Conservation (phyloP, 1,140 invertebrate genomes). For the Agrypnia vestita region DNA sequence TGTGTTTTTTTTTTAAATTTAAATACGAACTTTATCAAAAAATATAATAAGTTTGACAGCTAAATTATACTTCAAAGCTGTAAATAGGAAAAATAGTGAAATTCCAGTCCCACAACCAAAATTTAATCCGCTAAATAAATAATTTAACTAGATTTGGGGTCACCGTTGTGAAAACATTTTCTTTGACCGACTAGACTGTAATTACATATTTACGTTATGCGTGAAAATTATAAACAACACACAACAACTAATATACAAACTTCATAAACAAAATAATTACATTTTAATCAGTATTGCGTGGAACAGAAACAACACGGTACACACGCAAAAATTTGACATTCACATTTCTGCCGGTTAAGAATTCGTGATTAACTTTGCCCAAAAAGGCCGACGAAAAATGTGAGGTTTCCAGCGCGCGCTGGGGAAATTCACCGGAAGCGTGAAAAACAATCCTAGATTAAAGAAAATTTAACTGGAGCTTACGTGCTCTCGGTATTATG, state of each 20-base stretch:
- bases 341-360: slow-evolving; percentile 2
- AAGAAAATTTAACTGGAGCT: slow-evolving; percentile 44
- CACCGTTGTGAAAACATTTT: too few relatives aligned
- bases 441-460: slow-evolving; percentile 59
- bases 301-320: neutral
- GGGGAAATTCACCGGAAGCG: slow-evolving; percentile 53
- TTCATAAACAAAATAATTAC: slow-evolving; percentile 32
- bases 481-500: slow-evolving; percentile 56
- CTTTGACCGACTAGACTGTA: too few relatives aligned
- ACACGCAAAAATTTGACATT: slow-evolving; percentile 37
- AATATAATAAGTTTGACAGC: too few relatives aligned
- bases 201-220: neutral
- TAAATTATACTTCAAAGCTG: too few relatives aligned
- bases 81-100: too few relatives aligned
- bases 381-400: slow-evolving; percentile 21
- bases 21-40: too few relatives aligned
- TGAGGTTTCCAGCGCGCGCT: neutral
- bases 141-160: too few relatives aligned
- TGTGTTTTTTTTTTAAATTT: too few relatives aligned
- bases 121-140: too few relatives aligned
- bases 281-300: slow-evolving; percentile 43
- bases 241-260: neutral
- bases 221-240: slow-evolving; percentile 5
- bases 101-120: too few relatives aligned
- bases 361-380: slow-evolving; percentile 27